A percentile compares a stretch with the other conserved stretches of the same genome.
Conservation (phyloP, 53 echinoderm and acorn worm genomes). For the Hippasteria phrygiana region DNA sequence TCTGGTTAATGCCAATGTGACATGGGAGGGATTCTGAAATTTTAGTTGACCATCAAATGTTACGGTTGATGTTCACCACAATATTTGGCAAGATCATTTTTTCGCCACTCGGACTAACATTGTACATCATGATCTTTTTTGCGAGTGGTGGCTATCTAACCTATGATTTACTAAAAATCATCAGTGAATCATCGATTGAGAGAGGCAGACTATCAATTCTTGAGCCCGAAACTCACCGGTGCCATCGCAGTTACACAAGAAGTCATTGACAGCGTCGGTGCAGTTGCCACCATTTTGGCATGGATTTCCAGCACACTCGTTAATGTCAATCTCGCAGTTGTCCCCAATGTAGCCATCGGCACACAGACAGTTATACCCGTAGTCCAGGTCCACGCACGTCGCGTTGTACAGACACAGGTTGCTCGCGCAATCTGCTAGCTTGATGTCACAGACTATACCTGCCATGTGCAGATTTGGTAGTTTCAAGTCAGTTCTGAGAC, state of each 20-base stretch:
- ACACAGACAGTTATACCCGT: constrained; percentile 56
- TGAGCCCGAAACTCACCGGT: constrained; percentile 42
- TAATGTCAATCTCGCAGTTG: constrained; percentile 73
- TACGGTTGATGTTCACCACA: too few relatives aligned
- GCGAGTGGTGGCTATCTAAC: too few relatives aligned
- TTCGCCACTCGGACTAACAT: too few relatives aligned
- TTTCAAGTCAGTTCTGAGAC: too few relatives aligned
- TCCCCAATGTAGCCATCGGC: constrained; percentile 70
- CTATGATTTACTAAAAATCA: not conserved
- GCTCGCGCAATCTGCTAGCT: constrained; percentile 68
- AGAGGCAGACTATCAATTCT: not conserved
- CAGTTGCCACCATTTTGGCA: constrained; percentile 54
- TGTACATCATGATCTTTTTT: too few relatives aligned
- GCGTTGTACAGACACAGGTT: constrained; percentile 60
- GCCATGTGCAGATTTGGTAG: too few relatives aligned
- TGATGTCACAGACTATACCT: constrained; percentile 48
- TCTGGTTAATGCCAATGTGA: too few relatives aligned
- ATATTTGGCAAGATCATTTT: too few relatives aligned
- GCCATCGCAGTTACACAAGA: constrained; percentile 54
- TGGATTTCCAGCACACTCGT: constrained; percentile 71
- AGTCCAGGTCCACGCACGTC: constrained; percentile 65
- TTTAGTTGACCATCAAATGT: too few relatives aligned
- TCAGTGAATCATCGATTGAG: not conserved
- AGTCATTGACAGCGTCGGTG: constrained; percentile 49
- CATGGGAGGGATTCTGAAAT: too few relatives aligned